Evolutionary conservation across 2,797 vertebrate species (phyloP).

Genomic region (Parambassis ranga): DNA sequence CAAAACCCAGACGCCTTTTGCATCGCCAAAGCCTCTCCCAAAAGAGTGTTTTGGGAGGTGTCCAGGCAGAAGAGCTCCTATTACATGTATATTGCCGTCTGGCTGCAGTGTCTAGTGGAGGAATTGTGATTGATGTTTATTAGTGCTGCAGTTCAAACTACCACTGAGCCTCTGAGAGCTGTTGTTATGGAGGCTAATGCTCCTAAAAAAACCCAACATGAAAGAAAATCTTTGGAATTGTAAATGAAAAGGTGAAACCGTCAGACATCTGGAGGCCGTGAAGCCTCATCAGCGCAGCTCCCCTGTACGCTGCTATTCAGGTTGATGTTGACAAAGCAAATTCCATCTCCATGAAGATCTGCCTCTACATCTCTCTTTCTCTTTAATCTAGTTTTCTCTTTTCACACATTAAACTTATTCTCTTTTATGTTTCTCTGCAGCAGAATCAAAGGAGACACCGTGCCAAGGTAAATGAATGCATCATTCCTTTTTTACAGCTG

Average conservation of each 20-base stretch:
- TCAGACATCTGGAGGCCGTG: slow-evolving; percentile 49
- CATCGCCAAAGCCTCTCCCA: slow-evolving; percentile 16
- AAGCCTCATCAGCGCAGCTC: slow-evolving; percentile 23
- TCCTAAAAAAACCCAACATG: slow-evolving; percentile 25
- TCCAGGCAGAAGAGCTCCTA: slow-evolving; percentile 34
- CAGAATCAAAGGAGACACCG: slow-evolving; percentile 23
- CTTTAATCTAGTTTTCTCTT: slow-evolving; percentile 40
- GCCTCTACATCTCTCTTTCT: background rate
- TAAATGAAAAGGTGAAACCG: slow-evolving; percentile 43
- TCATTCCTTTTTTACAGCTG: slow-evolving; percentile 5
- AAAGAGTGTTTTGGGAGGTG: slow-evolving; percentile 47
- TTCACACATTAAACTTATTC: slow-evolving; percentile 45
- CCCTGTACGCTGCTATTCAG: slow-evolving; percentile 26
- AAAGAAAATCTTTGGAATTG: slow-evolving; percentile 44
- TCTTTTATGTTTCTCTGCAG: slow-evolving; percentile 58
- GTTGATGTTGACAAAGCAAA: slow-evolving; percentile 46
- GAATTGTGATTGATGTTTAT: slow-evolving; percentile 52
- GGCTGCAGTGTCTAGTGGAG: slow-evolving; percentile 19
- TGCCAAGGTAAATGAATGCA: slow-evolving; percentile 65
- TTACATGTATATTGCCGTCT: slow-evolving; percentile 34
- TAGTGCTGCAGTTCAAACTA: slow-evolving; percentile 38
- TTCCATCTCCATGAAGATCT: slow-evolving; percentile 31
- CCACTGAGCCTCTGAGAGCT: slow-evolving; percentile 34
- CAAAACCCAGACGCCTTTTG: slow-evolving; percentile 39
- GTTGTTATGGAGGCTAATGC: slow-evolving; percentile 34